A percentile compares a stretch with the other conserved stretches of the same genome.
phyloP scores from a whole-genome alignment of 2,113 vertebrate species.

The Isichthys henryi region DNA sequence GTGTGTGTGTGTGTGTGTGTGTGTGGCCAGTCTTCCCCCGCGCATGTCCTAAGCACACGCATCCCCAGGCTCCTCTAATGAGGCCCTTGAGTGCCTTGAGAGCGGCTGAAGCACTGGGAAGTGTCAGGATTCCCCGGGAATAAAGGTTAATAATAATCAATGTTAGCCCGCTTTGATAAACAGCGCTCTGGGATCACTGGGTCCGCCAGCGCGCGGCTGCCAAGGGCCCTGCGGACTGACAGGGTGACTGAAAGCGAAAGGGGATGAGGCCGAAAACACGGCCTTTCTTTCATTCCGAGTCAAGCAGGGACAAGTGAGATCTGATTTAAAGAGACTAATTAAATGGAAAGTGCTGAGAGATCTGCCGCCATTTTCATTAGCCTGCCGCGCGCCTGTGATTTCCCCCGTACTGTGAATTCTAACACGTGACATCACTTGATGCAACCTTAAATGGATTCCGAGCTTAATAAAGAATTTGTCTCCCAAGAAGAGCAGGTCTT shows the following conservation, averaged over 20 bases:
- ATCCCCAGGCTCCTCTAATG: not conserved
- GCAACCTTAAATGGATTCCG: not conserved
- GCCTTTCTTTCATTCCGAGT: not conserved
- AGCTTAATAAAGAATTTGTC: not conserved
- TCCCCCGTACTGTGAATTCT: not conserved
- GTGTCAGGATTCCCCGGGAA: not conserved
- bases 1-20: not conserved
- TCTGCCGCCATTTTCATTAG: not conserved
- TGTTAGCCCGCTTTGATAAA: slow-evolving; percentile 1
- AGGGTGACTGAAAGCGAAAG: not conserved
- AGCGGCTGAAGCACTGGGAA: not conserved
- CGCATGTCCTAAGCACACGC: not conserved
- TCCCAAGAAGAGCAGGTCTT: not conserved
- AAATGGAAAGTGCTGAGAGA: not conserved
- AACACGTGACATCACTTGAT: not conserved
- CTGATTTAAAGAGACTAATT: slow-evolving; percentile 11
- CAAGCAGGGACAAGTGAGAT: not conserved
- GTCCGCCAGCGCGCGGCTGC: not conserved
- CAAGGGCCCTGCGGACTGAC: not conserved
- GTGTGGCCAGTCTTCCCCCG: not conserved
- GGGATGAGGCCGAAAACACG: not conserved
- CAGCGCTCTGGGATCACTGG: not conserved
- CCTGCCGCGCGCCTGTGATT: not conserved
- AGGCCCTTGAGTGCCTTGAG: not conserved
- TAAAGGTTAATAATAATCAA: slow-evolving; percentile 19